Conservation (phyloP, 2,113 vertebrate genomes). For the Psammodynastes pulverulentus region DNA sequence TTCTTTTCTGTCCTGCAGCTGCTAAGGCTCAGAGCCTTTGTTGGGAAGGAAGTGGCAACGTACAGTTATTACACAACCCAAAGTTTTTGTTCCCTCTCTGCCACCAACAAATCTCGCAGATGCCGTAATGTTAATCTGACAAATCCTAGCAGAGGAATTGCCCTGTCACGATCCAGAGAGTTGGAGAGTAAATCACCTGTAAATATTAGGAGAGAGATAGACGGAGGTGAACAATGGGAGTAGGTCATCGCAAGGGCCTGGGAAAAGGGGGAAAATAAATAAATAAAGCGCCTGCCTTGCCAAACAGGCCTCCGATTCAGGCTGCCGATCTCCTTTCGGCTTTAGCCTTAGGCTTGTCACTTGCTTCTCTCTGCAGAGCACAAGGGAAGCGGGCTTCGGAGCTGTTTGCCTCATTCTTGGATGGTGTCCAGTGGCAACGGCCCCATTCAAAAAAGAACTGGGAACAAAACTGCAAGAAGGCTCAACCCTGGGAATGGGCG, state of each 20-base stretch:
- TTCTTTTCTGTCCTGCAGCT: not conserved
- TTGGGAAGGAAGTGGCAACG: not conserved
- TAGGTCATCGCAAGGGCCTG: slow-evolving; percentile 16
- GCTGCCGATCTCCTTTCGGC: not conserved
- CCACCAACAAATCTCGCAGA: not conserved
- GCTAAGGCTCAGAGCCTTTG: not conserved
- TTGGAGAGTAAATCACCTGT: not conserved
- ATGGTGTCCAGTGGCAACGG: slow-evolving; percentile 5
- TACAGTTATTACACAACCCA: not conserved
- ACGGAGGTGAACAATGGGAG: not conserved
- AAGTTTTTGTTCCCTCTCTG: not conserved
- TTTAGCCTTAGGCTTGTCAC: not conserved
- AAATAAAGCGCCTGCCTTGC: not conserved
- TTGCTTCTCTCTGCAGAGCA: not conserved
- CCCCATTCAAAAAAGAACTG: slow-evolving; percentile 4
- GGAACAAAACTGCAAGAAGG: slow-evolving; percentile 21
- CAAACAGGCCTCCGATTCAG: slow-evolving; percentile 8
- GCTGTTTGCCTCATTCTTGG: slow-evolving; percentile 18
- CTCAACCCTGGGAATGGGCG: not conserved
- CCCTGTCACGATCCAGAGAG: not conserved
- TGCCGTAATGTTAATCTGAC: not conserved
- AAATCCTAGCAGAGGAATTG: not conserved
- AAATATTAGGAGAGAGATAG: not conserved
- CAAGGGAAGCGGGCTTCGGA: slow-evolving; percentile 2
- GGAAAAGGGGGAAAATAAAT: not conserved